phyloP scores from a whole-genome alignment of 2,113 vertebrate species.

The Lagopus muta region DNA sequence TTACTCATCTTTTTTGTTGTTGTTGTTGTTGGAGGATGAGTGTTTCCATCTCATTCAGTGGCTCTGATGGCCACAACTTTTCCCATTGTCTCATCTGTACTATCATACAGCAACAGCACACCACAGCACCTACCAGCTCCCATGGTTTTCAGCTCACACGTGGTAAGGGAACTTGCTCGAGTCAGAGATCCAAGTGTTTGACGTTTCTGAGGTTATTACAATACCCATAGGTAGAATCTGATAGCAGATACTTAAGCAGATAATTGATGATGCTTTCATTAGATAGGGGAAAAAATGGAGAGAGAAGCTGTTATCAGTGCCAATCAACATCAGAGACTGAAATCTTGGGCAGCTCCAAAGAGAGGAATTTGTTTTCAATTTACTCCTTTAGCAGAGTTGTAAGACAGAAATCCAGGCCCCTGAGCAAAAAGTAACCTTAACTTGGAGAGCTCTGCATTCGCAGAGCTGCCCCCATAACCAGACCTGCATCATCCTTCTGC shows the following conservation, averaged over 20 bases:
- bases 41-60: neutral
- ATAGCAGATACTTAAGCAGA: neutral
- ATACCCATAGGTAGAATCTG: neutral
- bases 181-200: constrained; percentile 13
- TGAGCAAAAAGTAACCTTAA: constrained; percentile 82
- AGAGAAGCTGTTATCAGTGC: constrained; percentile 66
- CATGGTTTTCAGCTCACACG: neutral
- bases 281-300: constrained; percentile 48
- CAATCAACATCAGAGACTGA: constrained; percentile 79
- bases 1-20: neutral
- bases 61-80: neutral
- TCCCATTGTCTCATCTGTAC: neutral
- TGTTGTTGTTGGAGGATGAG: neutral
- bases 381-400: constrained; percentile 71
- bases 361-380: constrained; percentile 78
- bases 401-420: constrained; percentile 85
- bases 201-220: neutral
- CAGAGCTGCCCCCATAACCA: constrained; percentile 83
- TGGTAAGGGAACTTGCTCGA: neutral
- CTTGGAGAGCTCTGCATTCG: constrained; percentile 86
- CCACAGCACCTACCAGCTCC: neutral
- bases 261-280: neutral
- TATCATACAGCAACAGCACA: neutral
- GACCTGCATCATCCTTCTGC: constrained; percentile 83
- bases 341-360: constrained; percentile 76